Base-by-base conservation (phyloP, 2,888 invertebrate species). In the Netelia virgata region DNA sequence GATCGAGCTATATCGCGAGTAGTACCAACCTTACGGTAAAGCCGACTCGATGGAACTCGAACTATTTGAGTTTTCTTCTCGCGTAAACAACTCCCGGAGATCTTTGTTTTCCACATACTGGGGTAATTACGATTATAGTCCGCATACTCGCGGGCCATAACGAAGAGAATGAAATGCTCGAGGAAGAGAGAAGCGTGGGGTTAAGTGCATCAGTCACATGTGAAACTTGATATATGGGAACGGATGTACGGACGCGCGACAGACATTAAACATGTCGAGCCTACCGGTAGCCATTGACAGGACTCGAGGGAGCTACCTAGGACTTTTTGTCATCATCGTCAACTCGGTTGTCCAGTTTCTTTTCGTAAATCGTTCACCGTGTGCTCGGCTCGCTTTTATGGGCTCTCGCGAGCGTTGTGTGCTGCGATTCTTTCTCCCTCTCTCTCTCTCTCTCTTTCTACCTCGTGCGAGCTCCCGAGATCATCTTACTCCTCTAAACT, bases 271-370 rank as follows among this genome's bases (percentile, higher is more conserved):
- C 63, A 73, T 69, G 74, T 70, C 78, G 50, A 72, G 61, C 57
- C 18, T 36, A 23, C 23, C 75, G 59, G 61, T 73, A 74, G 20
- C 73, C 81, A 81, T 81, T 84, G 84, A 82, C 83, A 82, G 77
- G 78, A 76, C 83, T 79, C 83, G 68, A 79, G 83, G 82, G 75
- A 83, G 36, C 68, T 50, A 41, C 69, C 47, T 66, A 50, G 64
- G 36, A 72, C 72, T 73, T 84, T 78, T 80, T 74, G 10, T 66
- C 2, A 20, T 16, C 72, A 63, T 85, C 72, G 53, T 78, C 78
- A 86, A 86, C 84, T 79, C 59, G 86, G 78, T 82, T 83, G 50
- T 82, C 79, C 79, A 72, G 76, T 86, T 82, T 85, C 53, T 70
- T 81, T 81, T 76, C 63, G 68, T 61, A 8, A 14, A 72, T 47